phyloP scores from a whole-genome alignment of 2,113 vertebrate genomes.

The Rhinichthys klamathensis region DNA sequence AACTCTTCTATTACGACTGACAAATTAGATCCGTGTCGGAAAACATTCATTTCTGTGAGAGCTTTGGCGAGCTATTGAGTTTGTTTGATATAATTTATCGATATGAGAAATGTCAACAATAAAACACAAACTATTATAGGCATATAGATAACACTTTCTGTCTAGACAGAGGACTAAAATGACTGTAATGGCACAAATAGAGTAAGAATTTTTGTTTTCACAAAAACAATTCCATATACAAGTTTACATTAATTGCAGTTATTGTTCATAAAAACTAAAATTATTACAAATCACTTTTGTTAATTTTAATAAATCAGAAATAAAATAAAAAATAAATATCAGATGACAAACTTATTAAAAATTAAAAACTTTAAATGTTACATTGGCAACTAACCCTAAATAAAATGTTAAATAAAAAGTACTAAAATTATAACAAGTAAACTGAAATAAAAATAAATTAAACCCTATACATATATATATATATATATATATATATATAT shows the following conservation, averaged over 20 bases:
- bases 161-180: background rate
- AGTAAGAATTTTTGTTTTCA: background rate
- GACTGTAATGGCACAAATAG: background rate
- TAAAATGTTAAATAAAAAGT: too few relatives aligned
- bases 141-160: background rate
- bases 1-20: slow-evolving; percentile 15
- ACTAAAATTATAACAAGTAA: background rate
- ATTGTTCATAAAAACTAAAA: too few relatives aligned
- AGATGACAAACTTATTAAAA: too few relatives aligned
- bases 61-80: background rate
- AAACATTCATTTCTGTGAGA: background rate
- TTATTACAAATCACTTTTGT: too few relatives aligned
- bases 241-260: too few relatives aligned
- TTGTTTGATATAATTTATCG: slow-evolving; percentile 4
- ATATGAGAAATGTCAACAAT: slow-evolving; percentile 13
- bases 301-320: too few relatives aligned
- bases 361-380: too few relatives aligned
- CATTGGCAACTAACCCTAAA: too few relatives aligned
- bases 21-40: background rate
- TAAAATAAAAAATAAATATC: too few relatives aligned
- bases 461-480: background rate
- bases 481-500: background rate
- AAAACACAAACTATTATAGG: background rate
- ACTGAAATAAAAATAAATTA: background rate
- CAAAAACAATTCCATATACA: too few relatives aligned